Evolutionary conservation across 1,140 invertebrate genomes (phyloP).

Genomic region (Bombus fervidus): DNA sequence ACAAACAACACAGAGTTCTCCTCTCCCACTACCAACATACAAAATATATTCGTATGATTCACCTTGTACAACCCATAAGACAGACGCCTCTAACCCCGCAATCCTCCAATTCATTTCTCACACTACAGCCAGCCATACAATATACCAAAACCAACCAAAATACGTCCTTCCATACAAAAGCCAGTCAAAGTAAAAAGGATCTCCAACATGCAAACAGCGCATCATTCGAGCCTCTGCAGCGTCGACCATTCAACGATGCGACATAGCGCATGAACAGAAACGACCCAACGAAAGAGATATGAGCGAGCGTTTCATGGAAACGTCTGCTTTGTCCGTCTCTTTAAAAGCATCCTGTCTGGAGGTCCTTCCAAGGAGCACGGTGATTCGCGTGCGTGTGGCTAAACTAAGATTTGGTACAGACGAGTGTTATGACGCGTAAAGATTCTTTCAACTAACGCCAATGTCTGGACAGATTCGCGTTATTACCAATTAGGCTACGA

Average conservation of each 20-base stretch:
- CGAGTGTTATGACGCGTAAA: background rate
- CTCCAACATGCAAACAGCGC: no score
- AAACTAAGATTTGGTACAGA: background rate
- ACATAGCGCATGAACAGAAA: background rate
- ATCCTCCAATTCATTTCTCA: background rate
- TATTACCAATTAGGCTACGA: background rate
- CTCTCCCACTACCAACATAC: no score
- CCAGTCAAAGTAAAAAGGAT: background rate
- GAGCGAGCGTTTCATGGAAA: conserved; percentile 22
- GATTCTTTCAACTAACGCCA: background rate
- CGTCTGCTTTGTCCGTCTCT: background rate
- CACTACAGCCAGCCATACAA: background rate
- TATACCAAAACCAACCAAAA: background rate
- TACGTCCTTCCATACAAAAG: background rate
- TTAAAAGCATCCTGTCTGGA: conserved; percentile 1
- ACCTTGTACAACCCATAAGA: background rate
- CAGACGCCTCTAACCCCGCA: background rate
- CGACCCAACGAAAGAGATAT: conserved; percentile 8
- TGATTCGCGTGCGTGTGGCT: background rate
- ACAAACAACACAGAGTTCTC: no score
- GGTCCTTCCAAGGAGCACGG: background rate
- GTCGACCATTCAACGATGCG: background rate
- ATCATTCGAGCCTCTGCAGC: background rate
- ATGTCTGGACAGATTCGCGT: background rate
- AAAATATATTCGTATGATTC: background rate